These are phyloP conservation scores for Silurus glanis DNA, from an alignment of 2,113 vertebrate species.

Conservation along the genomic window DNA sequence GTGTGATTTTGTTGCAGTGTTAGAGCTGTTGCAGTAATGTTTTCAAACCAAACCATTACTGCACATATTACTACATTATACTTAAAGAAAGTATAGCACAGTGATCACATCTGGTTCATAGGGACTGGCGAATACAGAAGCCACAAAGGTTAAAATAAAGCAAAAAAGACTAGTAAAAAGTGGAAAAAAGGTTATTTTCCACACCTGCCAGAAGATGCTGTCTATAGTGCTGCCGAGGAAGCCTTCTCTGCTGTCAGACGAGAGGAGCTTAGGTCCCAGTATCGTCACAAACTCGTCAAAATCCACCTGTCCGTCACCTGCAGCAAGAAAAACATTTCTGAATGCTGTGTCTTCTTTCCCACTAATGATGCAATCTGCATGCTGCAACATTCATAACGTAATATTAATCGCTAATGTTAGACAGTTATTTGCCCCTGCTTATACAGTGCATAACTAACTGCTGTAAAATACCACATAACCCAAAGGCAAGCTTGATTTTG, in stretches of 20 bases:
- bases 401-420: not conserved
- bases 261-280: conserved; percentile 93
- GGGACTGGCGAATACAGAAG: not conserved
- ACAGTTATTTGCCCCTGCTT: not conserved
- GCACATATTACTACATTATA: not conserved
- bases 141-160: not conserved
- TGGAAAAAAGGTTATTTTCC: not conserved
- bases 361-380: not conserved
- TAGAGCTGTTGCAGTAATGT: not conserved
- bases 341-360: not conserved
- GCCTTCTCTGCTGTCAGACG: conserved; percentile 91
- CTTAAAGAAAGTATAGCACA: not conserved
- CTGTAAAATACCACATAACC: not conserved
- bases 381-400: not conserved
- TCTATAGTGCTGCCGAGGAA: conserved; percentile 97
- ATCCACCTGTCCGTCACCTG: conserved; percentile 97
- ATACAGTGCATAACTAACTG: conserved; percentile 6
- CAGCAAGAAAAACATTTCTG: conserved; percentile 50
- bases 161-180: not conserved
- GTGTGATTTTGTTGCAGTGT: too few relatives aligned
- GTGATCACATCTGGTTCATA: not conserved
- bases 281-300: conserved; percentile 99
- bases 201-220: conserved; percentile 99
- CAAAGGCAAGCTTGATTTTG: conserved; percentile 16
- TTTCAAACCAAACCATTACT: not conserved